phyloP scores from a whole-genome alignment of 2,113 vertebrate species.

The Carassius carassius region DNA sequence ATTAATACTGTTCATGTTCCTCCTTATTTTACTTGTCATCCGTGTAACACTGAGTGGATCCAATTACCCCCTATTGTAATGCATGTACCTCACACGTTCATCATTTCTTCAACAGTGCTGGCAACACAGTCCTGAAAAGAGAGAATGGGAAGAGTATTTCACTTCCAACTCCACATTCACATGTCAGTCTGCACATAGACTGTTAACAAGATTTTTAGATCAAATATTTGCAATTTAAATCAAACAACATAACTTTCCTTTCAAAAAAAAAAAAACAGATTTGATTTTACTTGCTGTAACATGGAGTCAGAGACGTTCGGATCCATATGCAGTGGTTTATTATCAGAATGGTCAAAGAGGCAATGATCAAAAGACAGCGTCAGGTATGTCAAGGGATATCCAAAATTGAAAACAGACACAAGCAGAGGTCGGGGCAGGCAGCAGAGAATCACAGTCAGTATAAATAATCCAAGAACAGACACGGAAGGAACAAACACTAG shows the following conservation, averaged over 20 bases:
- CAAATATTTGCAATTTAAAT: neutral
- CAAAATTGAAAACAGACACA: too few relatives aligned
- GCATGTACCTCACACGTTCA: neutral
- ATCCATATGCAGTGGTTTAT: too few relatives aligned
- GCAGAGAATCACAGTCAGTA: too few relatives aligned
- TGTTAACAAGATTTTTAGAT: neutral
- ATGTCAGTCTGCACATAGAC: neutral
- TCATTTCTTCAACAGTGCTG: neutral
- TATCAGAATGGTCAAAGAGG: too few relatives aligned
- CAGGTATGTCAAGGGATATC: too few relatives aligned
- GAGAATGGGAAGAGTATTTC: neutral
- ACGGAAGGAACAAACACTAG: too few relatives aligned
- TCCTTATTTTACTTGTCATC: slow-evolving; percentile 1
- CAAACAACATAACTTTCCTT: neutral
- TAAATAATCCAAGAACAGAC: too few relatives aligned
- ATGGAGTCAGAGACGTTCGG: too few relatives aligned
- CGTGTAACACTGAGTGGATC: neutral
- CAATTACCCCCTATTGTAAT: slow-evolving; percentile 8
- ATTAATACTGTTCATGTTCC: neutral
- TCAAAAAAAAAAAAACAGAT: too few relatives aligned
- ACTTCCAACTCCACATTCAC: neutral
- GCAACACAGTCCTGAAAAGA: neutral
- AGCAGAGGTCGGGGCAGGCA: too few relatives aligned
- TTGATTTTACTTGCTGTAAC: too few relatives aligned
- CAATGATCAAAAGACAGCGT: too few relatives aligned